A percentile compares a stretch with the other conserved stretches of the same genome.
phyloP scores from a whole-genome alignment of 2,797 vertebrate genomes.

The Sorex maritimensis region DNA sequence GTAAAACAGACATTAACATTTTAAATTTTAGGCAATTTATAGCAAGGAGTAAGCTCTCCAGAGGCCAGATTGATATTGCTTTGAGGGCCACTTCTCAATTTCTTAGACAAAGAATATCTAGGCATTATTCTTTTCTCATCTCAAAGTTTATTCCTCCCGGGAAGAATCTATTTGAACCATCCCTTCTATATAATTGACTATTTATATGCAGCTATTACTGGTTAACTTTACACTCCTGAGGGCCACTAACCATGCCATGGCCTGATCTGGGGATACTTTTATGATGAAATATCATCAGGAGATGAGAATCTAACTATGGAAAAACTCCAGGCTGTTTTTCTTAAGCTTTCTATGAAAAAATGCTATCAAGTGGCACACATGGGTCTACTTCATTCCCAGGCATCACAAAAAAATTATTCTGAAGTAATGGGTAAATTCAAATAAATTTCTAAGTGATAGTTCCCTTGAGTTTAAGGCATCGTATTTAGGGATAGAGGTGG shows the following conservation, averaged over 20 bases:
- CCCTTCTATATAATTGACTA: conserved; percentile 79
- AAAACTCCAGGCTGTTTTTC: conserved; percentile 58
- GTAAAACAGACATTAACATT: conserved; percentile 70
- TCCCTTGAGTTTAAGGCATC: conserved; percentile 48
- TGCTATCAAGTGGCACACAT: neutral
- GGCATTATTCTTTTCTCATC: conserved; percentile 83
- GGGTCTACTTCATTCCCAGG: conserved; percentile 13
- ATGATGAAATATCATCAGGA: conserved; percentile 79
- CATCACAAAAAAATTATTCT: neutral
- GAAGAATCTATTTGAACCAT: conserved; percentile 70
- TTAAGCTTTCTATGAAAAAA: conserved; percentile 60
- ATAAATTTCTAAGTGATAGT: conserved; percentile 49
- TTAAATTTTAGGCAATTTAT: conserved; percentile 75
- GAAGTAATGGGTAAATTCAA: conserved; percentile 64
- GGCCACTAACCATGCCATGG: conserved; percentile 63
- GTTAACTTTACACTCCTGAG: conserved; percentile 78
- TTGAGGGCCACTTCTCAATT: conserved; percentile 83
- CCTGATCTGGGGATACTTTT: conserved; percentile 67
- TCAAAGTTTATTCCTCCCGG: conserved; percentile 70
- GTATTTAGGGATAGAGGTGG: conserved; percentile 36
- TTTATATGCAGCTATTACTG: conserved; percentile 84
- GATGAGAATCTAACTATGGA: conserved; percentile 72
- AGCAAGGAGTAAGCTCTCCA: conserved; percentile 64
- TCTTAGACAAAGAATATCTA: conserved; percentile 84
- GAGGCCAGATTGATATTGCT: conserved; percentile 82